These are phyloP conservation scores for Bungarus multicinctus DNA, from an alignment of 2,113 vertebrate genomes.

Conservation along the genomic window DNA sequence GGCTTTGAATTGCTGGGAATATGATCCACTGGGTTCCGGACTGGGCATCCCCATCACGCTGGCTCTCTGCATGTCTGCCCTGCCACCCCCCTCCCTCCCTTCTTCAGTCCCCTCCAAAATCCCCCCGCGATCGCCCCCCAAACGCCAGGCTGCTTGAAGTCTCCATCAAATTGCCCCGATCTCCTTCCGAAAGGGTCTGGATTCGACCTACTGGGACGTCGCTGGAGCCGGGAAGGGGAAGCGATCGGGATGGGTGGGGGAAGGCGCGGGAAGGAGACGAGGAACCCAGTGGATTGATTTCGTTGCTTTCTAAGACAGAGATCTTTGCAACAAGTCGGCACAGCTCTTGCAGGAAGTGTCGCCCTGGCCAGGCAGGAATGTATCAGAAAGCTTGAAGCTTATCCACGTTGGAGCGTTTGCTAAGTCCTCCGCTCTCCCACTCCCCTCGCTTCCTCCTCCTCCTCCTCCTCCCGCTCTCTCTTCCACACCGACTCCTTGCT, in stretches of 20 bases:
- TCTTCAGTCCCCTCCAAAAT: conserved; percentile 20
- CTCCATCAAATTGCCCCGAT: conserved; percentile 10
- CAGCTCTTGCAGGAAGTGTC: conserved; percentile 9
- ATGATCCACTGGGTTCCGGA: conserved; percentile 25
- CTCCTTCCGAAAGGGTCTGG: background rate
- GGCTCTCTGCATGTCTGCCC: conserved; percentile 15
- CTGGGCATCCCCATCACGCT: conserved; percentile 22
- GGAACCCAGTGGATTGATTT: background rate
- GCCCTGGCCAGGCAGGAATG: conserved; percentile 31
- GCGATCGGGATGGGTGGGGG: background rate
- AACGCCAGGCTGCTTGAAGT: background rate
- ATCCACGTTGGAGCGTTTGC: conserved; percentile 21
- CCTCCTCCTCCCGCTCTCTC: background rate
- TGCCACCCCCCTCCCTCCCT: background rate
- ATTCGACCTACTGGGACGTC: background rate
- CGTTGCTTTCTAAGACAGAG: background rate
- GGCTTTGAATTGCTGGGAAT: conserved; percentile 29
- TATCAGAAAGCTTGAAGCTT: background rate
- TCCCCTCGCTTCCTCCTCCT: background rate
- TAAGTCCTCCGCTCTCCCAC: background rate
- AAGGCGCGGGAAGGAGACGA: too few relatives aligned
- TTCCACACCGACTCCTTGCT: background rate
- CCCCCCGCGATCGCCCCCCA: background rate
- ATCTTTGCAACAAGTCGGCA: conserved; percentile 20
- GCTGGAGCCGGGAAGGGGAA: background rate